Evolutionary conservation across 1,140 invertebrate genomes (phyloP).

Genomic region (Ips typographus): DNA sequence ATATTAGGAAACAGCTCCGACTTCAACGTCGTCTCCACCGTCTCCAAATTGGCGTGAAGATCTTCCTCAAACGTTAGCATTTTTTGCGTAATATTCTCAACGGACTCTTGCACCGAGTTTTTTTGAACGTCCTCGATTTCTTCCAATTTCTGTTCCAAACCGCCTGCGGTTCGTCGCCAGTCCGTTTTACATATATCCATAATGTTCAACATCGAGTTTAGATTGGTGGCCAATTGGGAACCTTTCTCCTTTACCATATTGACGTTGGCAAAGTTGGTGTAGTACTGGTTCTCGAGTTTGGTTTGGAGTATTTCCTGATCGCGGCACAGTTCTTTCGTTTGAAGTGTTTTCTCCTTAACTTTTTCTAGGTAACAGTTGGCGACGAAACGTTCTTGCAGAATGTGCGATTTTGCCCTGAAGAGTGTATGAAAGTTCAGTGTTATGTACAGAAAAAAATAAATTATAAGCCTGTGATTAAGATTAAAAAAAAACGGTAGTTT

Average conservation of each 20-base stretch:
- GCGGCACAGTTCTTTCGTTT: conserved; percentile 24
- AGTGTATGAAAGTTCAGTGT: neutral
- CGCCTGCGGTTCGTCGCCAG: too few relatives aligned
- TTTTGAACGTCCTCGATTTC: too few relatives aligned
- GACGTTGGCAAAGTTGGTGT: conserved; percentile 30
- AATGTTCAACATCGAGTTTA: too few relatives aligned
- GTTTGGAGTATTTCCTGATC: conserved; percentile 31
- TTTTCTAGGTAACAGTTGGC: conserved; percentile 27
- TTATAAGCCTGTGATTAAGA: neutral
- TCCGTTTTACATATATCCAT: too few relatives aligned
- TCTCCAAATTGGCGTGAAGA: too few relatives aligned
- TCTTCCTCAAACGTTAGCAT: too few relatives aligned
- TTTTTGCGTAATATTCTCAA: too few relatives aligned
- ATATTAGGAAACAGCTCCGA: too few relatives aligned
- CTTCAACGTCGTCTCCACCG: too few relatives aligned
- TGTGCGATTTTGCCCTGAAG: conserved; percentile 12
- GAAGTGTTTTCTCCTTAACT: conserved; percentile 20
- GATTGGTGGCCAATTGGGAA: too few relatives aligned
- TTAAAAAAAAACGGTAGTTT: neutral
- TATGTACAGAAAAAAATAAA: neutral
- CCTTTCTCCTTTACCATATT: conserved; percentile 22
- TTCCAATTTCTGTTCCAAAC: too few relatives aligned
- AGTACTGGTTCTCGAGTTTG: conserved; percentile 38
- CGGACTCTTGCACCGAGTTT: too few relatives aligned
- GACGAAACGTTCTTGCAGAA: conserved; percentile 35